These are phyloP conservation scores for Hozukius guyotensis DNA, from an alignment of 2,797 vertebrate species.

Conservation along the genomic window DNA sequence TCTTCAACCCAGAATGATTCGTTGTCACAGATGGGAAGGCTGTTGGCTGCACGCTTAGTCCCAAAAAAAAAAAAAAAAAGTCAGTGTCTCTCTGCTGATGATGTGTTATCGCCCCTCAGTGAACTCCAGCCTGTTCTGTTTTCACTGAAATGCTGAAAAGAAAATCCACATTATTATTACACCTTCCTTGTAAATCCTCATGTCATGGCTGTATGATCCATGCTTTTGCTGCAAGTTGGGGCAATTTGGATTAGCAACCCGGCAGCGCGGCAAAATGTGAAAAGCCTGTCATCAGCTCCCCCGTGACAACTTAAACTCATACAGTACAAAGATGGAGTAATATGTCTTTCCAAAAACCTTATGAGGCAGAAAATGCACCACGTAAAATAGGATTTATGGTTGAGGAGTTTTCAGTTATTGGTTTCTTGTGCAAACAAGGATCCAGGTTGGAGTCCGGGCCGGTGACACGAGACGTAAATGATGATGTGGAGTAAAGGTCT, in stretches of 20 bases:
- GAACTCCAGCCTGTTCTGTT: not conserved
- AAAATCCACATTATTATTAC: not conserved
- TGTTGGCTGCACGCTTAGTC: not conserved
- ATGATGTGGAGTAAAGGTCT: conserved; percentile 26
- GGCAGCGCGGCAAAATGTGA: conserved; percentile 15
- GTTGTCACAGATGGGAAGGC: not conserved
- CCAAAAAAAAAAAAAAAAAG: not conserved
- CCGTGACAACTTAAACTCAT: not conserved
- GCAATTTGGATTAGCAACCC: conserved; percentile 36
- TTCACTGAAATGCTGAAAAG: not conserved
- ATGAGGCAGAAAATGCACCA: not conserved
- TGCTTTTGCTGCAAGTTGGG: not conserved
- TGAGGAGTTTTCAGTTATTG: not conserved
- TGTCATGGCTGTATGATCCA: not conserved
- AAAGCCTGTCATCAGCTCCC: conserved; percentile 25
- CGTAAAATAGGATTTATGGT: not conserved
- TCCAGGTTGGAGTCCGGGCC: not conserved
- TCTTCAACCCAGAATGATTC: not conserved
- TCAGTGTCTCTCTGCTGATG: not conserved
- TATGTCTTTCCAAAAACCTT: not conserved
- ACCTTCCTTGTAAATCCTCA: conserved; percentile 10
- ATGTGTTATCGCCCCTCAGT: not conserved
- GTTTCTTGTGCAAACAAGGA: not conserved
- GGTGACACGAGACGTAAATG: not conserved
- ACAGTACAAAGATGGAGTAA: not conserved